Evolutionary conservation across 2,797 vertebrate species (phyloP), one percentile per base, ranked within the genome.

Genomic region (Ctenochaetus hawaiiensis): DNA sequence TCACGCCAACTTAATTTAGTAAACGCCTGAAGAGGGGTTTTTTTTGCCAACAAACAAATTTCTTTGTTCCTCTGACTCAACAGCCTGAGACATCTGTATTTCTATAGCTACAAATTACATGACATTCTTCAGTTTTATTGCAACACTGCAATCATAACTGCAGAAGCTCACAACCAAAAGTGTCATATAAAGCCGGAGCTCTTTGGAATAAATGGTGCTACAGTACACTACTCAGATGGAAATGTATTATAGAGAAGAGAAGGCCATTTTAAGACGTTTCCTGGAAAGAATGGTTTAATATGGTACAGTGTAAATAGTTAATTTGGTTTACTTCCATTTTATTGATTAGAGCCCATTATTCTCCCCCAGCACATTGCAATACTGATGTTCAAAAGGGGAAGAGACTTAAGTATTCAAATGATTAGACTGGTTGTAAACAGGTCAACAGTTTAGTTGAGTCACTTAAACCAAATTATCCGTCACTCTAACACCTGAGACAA

Each of bases 1-100:
- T 23, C 66, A 63, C 58, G 43, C 39, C 54, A 59, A 48, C 43
- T 67, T 83, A 49, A 76, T 65, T 74, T 52, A 61, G 48, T 75
- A 44, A 85, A 78, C 6, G 0, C 53, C 37, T 44, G 16, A 59
- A 37, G 62, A 18, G 20, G 37, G 30, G 26, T 30, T 30, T 30
- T 70, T 47, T 49, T 75, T 67, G 72, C 30, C 63, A 67, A 72
- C 49, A 72, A 61, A 77, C 17, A 20, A 51, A 71, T 53, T 12
- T 20, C 44, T 44, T 26, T 75, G 63, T 79, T 78, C 58, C 26
- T 34, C 66, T 51, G 53, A 53, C 20, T 54, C 56, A 77, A 64
- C 48, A 17, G 44, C 16, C 34, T 34, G 14, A 63, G 45, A 49
- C 39, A 5, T 66, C 66, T 57, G 48, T 51, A 5, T 63, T 47